Base-by-base conservation (phyloP, 2,797 vertebrate genomes). In the Euphonia xanthogaster region DNA sequence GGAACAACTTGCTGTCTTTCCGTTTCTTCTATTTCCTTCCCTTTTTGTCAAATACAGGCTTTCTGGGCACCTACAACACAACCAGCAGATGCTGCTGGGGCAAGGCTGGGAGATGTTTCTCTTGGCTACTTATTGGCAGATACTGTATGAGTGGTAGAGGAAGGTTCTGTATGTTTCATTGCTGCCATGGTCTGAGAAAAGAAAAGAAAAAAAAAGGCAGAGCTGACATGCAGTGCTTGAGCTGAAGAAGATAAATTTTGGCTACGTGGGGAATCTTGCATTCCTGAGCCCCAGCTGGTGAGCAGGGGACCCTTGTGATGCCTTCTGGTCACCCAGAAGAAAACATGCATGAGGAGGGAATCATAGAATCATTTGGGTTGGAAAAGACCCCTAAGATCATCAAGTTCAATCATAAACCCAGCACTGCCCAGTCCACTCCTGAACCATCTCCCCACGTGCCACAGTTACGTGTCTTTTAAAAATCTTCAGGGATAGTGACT, bases 291-390 rank as follows among this genome's bases (percentile, higher is more conserved):
- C 10, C 33, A 72, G 9, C 1, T 7, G 5, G 12, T 25, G 8
- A 82, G 6, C 30, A 44, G 3, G 6, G 27, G 10, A 35, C 13
- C 11, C 35, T 63, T 27, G 35, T 0, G 1, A 27, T 76, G 51
- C 35, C 12, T 48, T 10, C 20, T 5, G 2, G 27, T 42, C 33
- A 65, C 12, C 7, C 50, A 6, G 3, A 33, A 73, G 28, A 19
- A 20, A 51, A 27, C 7, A 50, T 4, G 13, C 3, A 12, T 2
- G 3, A 60, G 50, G 19, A 60, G 14, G 10, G 45, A 60, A 16
- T 55, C 24, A 42, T 0, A 48, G 47, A 54, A 54, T 42, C 1
- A 24, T 61, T 48, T n/a, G 28, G 2, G 7, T 27, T 0, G 2
- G 53, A 33, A 73, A 78, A n/a, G 17, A 23, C 6, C 23, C 24